Base-by-base conservation (phyloP, 2,888 invertebrate genomes). In the Drosophila antonietae region DNA sequence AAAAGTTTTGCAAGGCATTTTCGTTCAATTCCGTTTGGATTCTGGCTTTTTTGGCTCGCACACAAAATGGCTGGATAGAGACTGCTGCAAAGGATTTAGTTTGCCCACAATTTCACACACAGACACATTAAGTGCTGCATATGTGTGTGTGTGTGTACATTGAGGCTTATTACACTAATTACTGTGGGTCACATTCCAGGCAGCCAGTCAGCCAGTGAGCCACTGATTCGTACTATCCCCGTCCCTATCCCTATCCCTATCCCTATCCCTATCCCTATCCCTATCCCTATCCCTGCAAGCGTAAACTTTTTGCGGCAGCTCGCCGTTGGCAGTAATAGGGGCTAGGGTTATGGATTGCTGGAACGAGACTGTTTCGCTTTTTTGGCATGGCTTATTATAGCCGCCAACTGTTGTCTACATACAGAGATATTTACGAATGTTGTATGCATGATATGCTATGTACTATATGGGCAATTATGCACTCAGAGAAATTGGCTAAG, bases 141-240 rank as follows among this genome's bases (percentile, higher is more conserved):
- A 9, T 70, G 37, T 44, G 49, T 67, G 20, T 66, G 57, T 59
- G 39, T 63, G 58, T 62, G 69, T 70, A 80, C 74, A 80, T 78
- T 88, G 85, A 85, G 80, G 88, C 88, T 89, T 85, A 85, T 85
- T 85, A 85, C 86, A 82, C 88, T 85, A 85, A 85, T 85, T 85
- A 85, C 88, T 85, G 70, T 72, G 65, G 77, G 70, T 70, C 68
- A 81, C 68, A 69, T 71, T 70, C 71, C 76, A 62, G 68, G 4
- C 66, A 51, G 46, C 20, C 57, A 47, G 31, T 28, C 65, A 49
- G 46, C 20, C 57, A 47, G 35, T 28, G 60, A 49, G 39, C 47
- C 64, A 72, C 18, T 31, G 52, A 18, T 23, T 37, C 12, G 18
- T 23, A 23, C 53, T 28, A 33, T 35, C n/a, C n/a, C n/a, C n/a